These are phyloP conservation scores for Anaspis maculata DNA, from an alignment of 2,888 invertebrate species.

Conservation along the genomic window DNA sequence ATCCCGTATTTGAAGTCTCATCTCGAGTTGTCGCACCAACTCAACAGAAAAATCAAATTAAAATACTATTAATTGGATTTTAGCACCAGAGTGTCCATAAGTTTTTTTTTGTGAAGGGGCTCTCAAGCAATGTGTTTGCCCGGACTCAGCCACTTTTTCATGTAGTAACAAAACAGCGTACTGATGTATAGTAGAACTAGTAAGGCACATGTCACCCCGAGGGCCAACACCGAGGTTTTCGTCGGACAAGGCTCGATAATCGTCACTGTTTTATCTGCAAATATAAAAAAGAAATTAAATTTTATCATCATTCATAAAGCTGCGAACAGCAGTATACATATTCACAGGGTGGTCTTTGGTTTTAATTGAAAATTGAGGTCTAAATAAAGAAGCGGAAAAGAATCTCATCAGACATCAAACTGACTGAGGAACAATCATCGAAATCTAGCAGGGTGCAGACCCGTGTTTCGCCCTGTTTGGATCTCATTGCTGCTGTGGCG, in stretches of 20 bases:
- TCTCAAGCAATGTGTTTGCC: constrained; percentile 68
- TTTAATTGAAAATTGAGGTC: too few species aligned
- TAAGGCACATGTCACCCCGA: constrained; percentile 86
- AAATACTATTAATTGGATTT: too few species aligned
- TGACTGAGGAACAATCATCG: too few species aligned
- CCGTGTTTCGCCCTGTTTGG: too few species aligned
- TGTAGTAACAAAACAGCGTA: constrained; percentile 86
- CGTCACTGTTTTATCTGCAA: constrained; percentile 80
- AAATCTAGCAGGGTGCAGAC: too few species aligned
- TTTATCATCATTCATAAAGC: background rate
- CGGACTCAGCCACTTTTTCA: constrained; percentile 85
- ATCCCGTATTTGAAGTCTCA: constrained; percentile 18
- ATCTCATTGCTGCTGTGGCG: too few species aligned
- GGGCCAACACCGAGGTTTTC: constrained; percentile 80
- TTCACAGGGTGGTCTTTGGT: too few species aligned
- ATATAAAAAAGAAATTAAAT: constrained; percentile 9
- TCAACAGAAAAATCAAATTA: constrained; percentile 28
- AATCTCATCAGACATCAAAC: too few species aligned
- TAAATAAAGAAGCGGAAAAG: too few species aligned
- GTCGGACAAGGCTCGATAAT: constrained; percentile 88
- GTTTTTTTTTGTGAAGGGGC: constrained; percentile 4
- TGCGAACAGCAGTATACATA: too few species aligned
- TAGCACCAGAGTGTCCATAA: constrained; percentile 21
- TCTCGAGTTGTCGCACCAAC: constrained; percentile 21
- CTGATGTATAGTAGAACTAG: constrained; percentile 83